phyloP scores from a whole-genome alignment of 2,113 vertebrate genomes.

The Eolophus roseicapilla region DNA sequence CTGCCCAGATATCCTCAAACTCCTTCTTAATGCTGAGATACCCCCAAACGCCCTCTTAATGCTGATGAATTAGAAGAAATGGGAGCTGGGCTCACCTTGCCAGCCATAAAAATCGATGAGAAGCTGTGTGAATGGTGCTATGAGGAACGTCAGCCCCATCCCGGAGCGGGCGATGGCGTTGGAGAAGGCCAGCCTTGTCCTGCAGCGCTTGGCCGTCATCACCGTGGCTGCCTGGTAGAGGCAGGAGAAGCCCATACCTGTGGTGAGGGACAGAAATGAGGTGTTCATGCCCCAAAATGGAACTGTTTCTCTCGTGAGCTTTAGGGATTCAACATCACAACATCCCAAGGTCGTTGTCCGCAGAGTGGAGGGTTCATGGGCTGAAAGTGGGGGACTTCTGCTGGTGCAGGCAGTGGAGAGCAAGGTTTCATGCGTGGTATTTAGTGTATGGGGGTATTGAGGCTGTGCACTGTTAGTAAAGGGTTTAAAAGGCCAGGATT shows the following conservation, averaged over 20 bases:
- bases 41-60: fast-evolving
- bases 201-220: constrained; percentile 83
- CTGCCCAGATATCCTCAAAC: fast-evolving
- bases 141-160: constrained; percentile 90
- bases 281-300: fast-evolving
- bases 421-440: fast-evolving
- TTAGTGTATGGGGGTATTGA: neutral
- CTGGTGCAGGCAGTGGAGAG: neutral
- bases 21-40: fast-evolving
- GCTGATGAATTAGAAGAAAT: fast-evolving
- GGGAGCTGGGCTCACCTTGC: constrained; percentile 79
- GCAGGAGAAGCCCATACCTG: constrained; percentile 87
- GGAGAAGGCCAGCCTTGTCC: constrained; percentile 80
- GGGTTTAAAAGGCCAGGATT: neutral
- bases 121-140: constrained; percentile 88
- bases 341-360: fast-evolving
- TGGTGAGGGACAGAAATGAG: neutral
- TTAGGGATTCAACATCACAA: fast-evolving
- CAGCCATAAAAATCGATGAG: constrained; percentile 86
- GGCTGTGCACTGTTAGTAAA: neutral
- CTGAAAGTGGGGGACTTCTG: neutral
- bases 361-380: fast-evolving
- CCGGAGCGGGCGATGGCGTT: constrained; percentile 87
- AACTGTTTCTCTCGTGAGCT: fast-evolving
- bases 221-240: constrained; percentile 87